These are phyloP conservation scores for Apeira syringaria DNA, from an alignment of 2,888 invertebrate species.

Conservation along the genomic window DNA sequence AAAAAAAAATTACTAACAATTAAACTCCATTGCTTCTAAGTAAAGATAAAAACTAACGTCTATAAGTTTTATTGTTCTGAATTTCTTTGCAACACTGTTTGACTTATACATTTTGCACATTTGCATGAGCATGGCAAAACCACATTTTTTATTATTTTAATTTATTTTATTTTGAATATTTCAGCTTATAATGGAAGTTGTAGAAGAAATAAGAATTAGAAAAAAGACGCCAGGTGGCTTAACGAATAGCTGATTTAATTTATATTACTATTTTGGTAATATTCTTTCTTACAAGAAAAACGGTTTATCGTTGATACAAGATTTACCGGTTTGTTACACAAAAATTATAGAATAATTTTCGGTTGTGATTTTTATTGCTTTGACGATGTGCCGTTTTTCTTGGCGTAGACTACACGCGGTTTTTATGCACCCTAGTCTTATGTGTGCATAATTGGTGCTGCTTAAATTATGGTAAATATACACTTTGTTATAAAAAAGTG, in stretches of 20 bases:
- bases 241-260: constrained; percentile 56
- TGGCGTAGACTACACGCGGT: constrained; percentile 16
- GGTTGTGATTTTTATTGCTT: neutral
- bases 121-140: constrained; percentile 44
- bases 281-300: no score
- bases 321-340: no score
- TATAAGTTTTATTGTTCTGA: neutral
- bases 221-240: constrained; percentile 74
- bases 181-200: constrained; percentile 82
- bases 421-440: constrained; percentile 44
- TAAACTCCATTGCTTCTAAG: no score
- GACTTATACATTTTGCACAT: constrained; percentile 12
- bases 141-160: constrained; percentile 34
- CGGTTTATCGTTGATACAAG: no score
- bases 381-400: constrained; percentile 12
- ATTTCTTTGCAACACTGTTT: constrained; percentile 6
- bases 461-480: no score
- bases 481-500: constrained; percentile 4
- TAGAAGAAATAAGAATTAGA: constrained; percentile 81
- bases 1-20: no score
- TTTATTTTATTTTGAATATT: constrained; percentile 55
- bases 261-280: no score
- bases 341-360: neutral
- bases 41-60: neutral
- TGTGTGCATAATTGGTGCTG: constrained; percentile 41